Percentiles rank a stretch among this genome's conserved stretches.
These are phyloP conservation scores for Natrix natrix DNA, from an alignment of 2,797 vertebrate genomes.

Conservation along the genomic window DNA sequence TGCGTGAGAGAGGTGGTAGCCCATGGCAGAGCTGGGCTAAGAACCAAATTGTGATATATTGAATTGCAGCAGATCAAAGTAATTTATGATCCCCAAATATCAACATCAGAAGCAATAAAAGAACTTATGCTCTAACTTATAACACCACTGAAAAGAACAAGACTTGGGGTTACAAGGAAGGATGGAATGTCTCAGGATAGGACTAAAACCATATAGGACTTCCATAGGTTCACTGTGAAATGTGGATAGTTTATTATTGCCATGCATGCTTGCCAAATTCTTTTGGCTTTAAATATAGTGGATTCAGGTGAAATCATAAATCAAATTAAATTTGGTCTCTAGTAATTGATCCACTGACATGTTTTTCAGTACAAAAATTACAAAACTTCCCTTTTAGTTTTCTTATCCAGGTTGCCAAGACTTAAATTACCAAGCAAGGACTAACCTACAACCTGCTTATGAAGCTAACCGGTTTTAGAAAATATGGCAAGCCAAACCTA, in stretches of 20 bases:
- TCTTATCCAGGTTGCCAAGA: neutral
- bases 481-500: neutral
- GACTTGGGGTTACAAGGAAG: neutral
- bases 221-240: neutral
- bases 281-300: neutral
- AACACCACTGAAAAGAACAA: neutral
- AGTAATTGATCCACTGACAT: neutral
- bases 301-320: neutral
- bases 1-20: neutral
- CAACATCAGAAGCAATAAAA: neutral
- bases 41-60: neutral
- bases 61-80: neutral
- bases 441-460: neutral
- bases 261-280: neutral
- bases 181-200: neutral
- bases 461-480: neutral
- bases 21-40: neutral
- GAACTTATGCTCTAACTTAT: neutral
- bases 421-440: neutral
- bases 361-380: neutral
- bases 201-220: neutral
- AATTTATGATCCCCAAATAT: neutral
- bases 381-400: neutral
- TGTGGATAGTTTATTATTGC: neutral
- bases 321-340: neutral